These are phyloP conservation scores for Clunio marinus DNA, from an alignment of 2,888 invertebrate genomes.

Conservation along the genomic window DNA sequence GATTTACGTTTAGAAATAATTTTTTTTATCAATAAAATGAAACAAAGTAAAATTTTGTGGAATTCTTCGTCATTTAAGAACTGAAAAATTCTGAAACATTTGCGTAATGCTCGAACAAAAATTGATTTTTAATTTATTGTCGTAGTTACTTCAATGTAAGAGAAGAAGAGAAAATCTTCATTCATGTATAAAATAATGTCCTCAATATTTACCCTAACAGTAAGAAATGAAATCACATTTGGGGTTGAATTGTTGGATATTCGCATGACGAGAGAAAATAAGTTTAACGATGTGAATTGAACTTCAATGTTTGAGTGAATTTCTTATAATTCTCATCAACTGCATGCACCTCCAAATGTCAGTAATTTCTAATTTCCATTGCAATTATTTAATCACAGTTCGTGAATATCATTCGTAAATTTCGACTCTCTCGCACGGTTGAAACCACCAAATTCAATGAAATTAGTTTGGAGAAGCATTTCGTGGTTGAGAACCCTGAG, in stretches of 20 bases:
- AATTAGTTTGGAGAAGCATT: slow-evolving; percentile 3
- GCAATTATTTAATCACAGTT: slow-evolving; percentile 37
- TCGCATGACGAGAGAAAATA: no score
- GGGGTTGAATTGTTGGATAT: not conserved
- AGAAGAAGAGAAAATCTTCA: not conserved
- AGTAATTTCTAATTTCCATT: slow-evolving; percentile 14
- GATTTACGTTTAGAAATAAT: no score
- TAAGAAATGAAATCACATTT: not conserved
- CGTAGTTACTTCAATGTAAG: not conserved
- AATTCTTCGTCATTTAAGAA: no score
- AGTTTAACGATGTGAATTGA: no score
- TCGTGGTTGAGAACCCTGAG: slow-evolving; percentile 6
- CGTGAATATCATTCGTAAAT: slow-evolving; percentile 3
- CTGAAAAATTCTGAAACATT: no score
- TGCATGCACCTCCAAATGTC: not conserved
- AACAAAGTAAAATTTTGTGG: no score
- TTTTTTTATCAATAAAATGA: no score
- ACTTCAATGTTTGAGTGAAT: no score
- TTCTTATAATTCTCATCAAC: no score
- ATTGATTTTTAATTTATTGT: slow-evolving; percentile 19
- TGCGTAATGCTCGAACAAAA: no score
- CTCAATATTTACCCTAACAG: slow-evolving; percentile 46
- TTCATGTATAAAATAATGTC: slow-evolving; percentile 48
- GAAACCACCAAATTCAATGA: slow-evolving; percentile 34
- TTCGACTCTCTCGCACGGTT: slow-evolving; percentile 24